These are phyloP conservation scores for Coccyzus lansbergi DNA, from an alignment of 2,797 vertebrate species.

Conservation along the genomic window DNA sequence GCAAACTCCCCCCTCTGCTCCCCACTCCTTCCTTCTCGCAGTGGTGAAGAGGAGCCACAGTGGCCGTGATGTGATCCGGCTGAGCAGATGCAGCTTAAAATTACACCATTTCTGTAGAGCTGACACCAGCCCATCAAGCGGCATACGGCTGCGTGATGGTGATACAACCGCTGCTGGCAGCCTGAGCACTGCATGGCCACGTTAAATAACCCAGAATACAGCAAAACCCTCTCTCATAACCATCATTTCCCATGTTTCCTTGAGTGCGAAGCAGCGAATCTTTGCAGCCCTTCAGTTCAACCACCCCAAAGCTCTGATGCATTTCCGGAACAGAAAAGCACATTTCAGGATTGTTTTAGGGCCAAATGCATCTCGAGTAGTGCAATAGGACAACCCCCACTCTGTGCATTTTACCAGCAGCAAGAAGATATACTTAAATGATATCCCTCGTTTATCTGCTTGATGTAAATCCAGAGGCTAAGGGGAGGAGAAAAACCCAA, in stretches of 20 bases:
- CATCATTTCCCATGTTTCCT: neutral
- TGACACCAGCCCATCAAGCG: neutral
- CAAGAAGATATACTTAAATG: neutral
- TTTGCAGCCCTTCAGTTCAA: neutral
- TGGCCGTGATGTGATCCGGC: neutral
- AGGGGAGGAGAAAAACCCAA: neutral
- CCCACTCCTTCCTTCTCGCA: neutral
- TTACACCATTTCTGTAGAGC: neutral
- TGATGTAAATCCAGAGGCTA: neutral
- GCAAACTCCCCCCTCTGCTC: neutral
- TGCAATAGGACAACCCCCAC: neutral
- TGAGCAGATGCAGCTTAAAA: neutral
- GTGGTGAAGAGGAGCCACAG: neutral
- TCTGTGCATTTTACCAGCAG: neutral
- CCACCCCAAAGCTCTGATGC: neutral
- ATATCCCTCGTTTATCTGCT: neutral
- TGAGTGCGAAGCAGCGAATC: neutral
- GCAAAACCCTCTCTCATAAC: neutral
- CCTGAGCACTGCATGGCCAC: rapidly evolving
- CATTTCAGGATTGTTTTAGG: neutral
- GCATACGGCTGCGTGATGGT: neutral
- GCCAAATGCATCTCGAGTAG: neutral
- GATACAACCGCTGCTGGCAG: neutral
- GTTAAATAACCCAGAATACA: neutral
- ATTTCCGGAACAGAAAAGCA: neutral